phyloP scores from a whole-genome alignment of 2,113 vertebrate species.

The Tinamus guttatus region DNA sequence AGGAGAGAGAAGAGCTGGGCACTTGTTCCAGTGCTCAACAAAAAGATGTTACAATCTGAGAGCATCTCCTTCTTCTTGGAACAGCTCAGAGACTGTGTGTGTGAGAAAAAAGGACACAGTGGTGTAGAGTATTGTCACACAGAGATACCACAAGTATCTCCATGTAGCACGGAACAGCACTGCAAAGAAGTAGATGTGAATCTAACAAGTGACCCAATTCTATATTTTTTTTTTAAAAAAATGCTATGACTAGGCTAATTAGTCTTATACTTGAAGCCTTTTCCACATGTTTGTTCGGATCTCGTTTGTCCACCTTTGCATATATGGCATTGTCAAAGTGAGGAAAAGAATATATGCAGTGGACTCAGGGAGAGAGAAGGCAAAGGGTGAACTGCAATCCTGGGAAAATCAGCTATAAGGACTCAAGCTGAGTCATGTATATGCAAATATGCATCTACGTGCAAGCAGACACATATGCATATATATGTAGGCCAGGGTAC shows the following conservation, averaged over 20 bases:
- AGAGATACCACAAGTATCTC: background rate
- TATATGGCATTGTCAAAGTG: background rate
- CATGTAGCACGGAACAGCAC: accelerated
- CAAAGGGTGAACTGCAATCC: background rate
- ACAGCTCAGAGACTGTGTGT: background rate
- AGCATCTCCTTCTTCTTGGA: background rate
- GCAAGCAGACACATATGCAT: background rate
- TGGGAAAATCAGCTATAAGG: background rate
- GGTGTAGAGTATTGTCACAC: background rate
- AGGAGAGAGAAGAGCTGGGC: background rate
- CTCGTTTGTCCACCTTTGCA: background rate
- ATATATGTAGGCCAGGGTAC: background rate
- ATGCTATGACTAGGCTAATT: background rate
- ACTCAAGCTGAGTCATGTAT: background rate
- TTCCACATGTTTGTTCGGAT: background rate
- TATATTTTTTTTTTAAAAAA: no score
- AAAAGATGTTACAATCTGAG: background rate
- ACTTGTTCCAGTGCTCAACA: background rate
- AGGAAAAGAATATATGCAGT: background rate
- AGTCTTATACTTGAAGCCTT: background rate
- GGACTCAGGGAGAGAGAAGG: background rate
- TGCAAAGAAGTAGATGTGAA: background rate
- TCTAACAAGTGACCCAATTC: background rate
- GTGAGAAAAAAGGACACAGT: background rate
- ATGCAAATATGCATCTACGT: background rate